Evolutionary conservation across 2,888 invertebrate species (phyloP), one percentile per base, ranked within the genome.

Genomic region (Catocala sponsa): DNA sequence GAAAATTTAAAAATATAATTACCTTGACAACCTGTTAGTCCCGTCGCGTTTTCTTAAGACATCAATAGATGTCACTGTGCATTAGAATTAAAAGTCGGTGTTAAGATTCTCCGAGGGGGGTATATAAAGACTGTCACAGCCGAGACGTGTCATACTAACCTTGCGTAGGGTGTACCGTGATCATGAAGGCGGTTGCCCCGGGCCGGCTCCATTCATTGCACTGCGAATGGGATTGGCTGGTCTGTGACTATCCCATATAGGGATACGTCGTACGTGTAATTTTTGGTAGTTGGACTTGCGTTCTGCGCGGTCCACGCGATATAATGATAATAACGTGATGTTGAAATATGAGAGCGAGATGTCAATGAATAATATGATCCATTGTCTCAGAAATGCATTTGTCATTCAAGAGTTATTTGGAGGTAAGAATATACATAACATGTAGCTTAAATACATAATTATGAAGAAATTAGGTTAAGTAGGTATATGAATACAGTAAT

Each of bases 81-180:
- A 57, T 50, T 41, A 25, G 15, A 59, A 79, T 74, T 91, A 85
- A 47, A 84, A 81, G 87, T 84, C 90, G 92, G 50, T 89, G 77
- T 81, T 74, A 77, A 88, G 79, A 85, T 88, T 81, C 72, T 74
- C 68, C 44, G 44, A 25, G 41, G 10, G 12, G 32, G 4, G 63
- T 84, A 87, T 86, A 90, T 80, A 90, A 79, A 70, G 59, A 41
- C 15, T 4, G 41, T 52, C n/a, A 4, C 15, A 1, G 6, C 1
- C 44, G 2, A 0, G 0, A 0, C 0, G 0, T 0, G 49, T 12
- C 90, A 94, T 94, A 95, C 96, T 96, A 96, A 96, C 96, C 96
- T 96, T 95, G 96, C 96, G 96, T 92, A 96, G 96, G 95, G 96
- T 95, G 91, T 90, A 96, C 95, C 95, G 95, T 95, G 96, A 97